Evolutionary conservation across 2,113 vertebrate genomes (phyloP).

Genomic region (Lepus timidus): DNA sequence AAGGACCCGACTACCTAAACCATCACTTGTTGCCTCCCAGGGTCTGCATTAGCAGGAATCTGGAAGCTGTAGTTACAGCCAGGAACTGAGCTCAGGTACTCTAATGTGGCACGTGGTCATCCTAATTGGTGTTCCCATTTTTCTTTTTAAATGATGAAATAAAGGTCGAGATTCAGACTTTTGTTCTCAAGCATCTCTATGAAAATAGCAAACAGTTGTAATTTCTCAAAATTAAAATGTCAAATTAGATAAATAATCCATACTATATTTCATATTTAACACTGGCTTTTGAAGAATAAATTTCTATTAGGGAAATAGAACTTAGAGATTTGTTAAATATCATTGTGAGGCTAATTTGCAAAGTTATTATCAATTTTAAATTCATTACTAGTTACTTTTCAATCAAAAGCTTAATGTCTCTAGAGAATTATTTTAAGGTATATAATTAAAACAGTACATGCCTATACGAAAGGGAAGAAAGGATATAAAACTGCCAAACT

Average conservation of each 20-base stretch:
- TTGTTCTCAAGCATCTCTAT: background rate
- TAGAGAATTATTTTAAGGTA: background rate
- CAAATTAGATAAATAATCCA: slow-evolving; percentile 37
- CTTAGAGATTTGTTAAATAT: background rate
- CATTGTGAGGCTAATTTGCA: background rate
- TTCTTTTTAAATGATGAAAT: slow-evolving; percentile 14
- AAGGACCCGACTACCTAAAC: too few relatives aligned
- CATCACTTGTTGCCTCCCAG: too few relatives aligned
- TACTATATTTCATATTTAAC: background rate
- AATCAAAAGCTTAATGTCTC: background rate
- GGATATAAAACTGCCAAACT: too few relatives aligned
- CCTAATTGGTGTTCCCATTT: background rate
- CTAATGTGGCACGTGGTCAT: background rate
- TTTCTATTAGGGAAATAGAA: background rate
- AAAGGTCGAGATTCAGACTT: slow-evolving; percentile 8
- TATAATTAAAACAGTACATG: background rate
- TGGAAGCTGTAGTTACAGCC: too few relatives aligned
- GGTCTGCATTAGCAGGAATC: too few relatives aligned
- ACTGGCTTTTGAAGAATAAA: slow-evolving; percentile 10
- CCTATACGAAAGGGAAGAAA: background rate
- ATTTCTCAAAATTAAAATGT: slow-evolving; percentile 8
- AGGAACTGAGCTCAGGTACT: background rate
- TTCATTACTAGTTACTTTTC: background rate
- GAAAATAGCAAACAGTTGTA: background rate
- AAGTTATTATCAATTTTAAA: background rate